Percentiles rank a stretch among this genome's conserved stretches.
Conservation (phyloP, 2,888 invertebrate genomes). For the Cosmorhoe ocellata region DNA sequence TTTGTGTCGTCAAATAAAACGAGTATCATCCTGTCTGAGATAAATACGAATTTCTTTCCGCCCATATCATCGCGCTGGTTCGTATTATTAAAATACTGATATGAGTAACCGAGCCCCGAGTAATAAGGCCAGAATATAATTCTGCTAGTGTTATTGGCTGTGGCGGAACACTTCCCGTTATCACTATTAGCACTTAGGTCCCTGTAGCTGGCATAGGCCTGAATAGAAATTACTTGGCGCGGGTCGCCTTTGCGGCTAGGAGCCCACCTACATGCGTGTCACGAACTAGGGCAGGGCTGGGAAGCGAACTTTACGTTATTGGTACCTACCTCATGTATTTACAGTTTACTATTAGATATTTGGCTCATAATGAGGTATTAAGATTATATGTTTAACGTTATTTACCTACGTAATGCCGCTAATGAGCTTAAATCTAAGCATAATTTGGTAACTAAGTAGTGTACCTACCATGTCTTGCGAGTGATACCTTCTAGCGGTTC, state of each 20-base stretch:
- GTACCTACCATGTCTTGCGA: too few relatives aligned
- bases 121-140: constrained; percentile 34
- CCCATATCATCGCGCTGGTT: constrained; percentile 1
- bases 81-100: constrained; percentile 15
- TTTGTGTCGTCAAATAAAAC: constrained; percentile 13
- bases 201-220: constrained; percentile 43
- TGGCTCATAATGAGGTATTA: too few relatives aligned
- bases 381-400: too few relatives aligned
- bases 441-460: too few relatives aligned
- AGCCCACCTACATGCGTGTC: constrained; percentile 56
- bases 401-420: too few relatives aligned
- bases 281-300: constrained; percentile 45
- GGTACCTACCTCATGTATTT: background rate
- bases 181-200: constrained; percentile 69
- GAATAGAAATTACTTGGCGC: constrained; percentile 69
- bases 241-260: constrained; percentile 41
- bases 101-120: constrained; percentile 19
- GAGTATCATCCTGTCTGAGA: constrained; percentile 2
- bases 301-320: constrained; percentile 4
- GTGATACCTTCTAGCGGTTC: too few relatives aligned
- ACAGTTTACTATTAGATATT: constrained; percentile 3
- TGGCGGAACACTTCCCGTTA: constrained; percentile 51
- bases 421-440: too few relatives aligned
- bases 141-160: constrained; percentile 43
- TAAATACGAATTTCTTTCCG: constrained; percentile 4